Percentiles rank a stretch among this genome's conserved stretches.
These are phyloP conservation scores for Hyppa rectilinea DNA, from an alignment of 2,888 invertebrate species.

Conservation along the genomic window DNA sequence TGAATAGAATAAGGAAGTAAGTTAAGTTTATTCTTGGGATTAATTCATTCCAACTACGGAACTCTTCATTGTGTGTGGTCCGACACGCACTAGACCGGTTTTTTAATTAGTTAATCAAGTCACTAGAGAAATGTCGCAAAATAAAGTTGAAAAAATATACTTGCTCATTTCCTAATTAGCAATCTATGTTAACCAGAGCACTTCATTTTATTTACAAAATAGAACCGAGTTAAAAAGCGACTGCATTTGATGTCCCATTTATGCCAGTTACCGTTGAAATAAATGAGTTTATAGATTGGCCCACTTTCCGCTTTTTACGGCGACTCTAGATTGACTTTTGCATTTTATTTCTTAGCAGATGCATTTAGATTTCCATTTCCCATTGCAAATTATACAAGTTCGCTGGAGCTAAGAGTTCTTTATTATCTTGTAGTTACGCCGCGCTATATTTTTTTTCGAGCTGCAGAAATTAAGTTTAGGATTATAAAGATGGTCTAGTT, in stretches of 20 bases:
- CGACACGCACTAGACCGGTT: no score
- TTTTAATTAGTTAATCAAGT: background rate
- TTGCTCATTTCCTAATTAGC: constrained; percentile 40
- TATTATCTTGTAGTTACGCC: constrained; percentile 65
- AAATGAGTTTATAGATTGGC: constrained; percentile 81
- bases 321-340: constrained; percentile 74
- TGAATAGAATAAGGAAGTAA: no score
- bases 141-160: constrained; percentile 5
- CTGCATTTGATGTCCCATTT: constrained; percentile 72
- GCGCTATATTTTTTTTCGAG: constrained; percentile 66
- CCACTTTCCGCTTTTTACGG: constrained; percentile 74
- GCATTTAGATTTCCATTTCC: constrained; percentile 85
- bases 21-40: no score
- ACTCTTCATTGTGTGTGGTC: no score
- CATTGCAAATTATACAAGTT: constrained; percentile 81
- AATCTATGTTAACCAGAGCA: constrained; percentile 4
- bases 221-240: constrained; percentile 36
- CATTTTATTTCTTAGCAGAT: constrained; percentile 77
- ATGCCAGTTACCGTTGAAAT: constrained; percentile 74
- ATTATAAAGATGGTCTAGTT: constrained; percentile 18
- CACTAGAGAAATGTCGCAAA: background rate
- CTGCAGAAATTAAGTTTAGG: constrained; percentile 61
- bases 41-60: no score
- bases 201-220: constrained; percentile 52
- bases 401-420: constrained; percentile 69